These are phyloP conservation scores for Maniola hyperantus DNA, from an alignment of 2,888 invertebrate species.

Conservation along the genomic window DNA sequence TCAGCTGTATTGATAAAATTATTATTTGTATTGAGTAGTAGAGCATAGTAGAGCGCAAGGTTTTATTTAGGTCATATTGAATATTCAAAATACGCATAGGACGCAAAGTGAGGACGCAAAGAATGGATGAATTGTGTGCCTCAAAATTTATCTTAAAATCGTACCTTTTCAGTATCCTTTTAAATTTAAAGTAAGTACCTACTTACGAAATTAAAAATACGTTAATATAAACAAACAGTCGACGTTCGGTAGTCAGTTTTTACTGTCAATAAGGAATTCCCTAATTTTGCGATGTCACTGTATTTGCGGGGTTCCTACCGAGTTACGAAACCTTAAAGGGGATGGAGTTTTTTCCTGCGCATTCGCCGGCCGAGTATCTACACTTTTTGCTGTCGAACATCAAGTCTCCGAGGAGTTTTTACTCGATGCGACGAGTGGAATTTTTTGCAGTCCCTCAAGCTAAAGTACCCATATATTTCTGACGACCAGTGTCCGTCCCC, in stretches of 20 bases:
- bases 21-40: too few relatives aligned
- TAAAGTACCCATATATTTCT: slow-evolving; percentile 74
- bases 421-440: slow-evolving; percentile 56
- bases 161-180: neutral
- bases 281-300: slow-evolving; percentile 48
- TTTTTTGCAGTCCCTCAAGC: slow-evolving; percentile 72
- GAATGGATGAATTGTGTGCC: too few relatives aligned
- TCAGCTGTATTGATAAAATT: too few relatives aligned
- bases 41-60: too few relatives aligned
- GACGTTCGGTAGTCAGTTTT: slow-evolving; percentile 38
- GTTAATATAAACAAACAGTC: slow-evolving; percentile 37
- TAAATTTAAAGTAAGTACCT: neutral
- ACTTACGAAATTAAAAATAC: slow-evolving; percentile 30
- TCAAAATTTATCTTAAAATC: neutral
- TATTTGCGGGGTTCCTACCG: slow-evolving; percentile 56
- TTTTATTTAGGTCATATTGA: too few relatives aligned
- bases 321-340: slow-evolving; percentile 63
- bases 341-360: slow-evolving; percentile 57
- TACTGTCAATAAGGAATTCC: slow-evolving; percentile 45
- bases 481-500: slow-evolving; percentile 59
- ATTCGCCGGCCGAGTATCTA: slow-evolving; percentile 57
- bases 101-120: too few relatives aligned
- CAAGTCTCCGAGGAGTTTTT: slow-evolving; percentile 70
- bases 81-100: too few relatives aligned
- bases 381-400: slow-evolving; percentile 69